A percentile compares a stretch with the other conserved stretches of the same genome.
Evolutionary conservation across 2,113 vertebrate species (phyloP).

Genomic region (Bubo bubo): DNA sequence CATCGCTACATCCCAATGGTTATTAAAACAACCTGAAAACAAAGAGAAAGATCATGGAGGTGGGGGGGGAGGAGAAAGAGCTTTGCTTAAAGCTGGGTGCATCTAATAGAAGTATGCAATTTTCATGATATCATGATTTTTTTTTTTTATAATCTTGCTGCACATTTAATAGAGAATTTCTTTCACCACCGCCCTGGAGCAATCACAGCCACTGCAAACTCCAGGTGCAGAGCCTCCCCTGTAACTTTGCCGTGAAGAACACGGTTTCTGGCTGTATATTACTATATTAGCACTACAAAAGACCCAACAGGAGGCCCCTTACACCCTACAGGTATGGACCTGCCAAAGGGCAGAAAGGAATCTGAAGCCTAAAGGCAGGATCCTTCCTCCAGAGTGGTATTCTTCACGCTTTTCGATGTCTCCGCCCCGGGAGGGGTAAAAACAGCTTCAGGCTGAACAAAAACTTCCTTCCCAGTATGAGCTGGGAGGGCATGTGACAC

Average conservation of each 20-base stretch:
- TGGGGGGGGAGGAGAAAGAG: background rate
- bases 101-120: background rate
- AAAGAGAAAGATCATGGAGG: background rate
- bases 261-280: accelerated
- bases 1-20: background rate
- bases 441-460: background rate
- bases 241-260: background rate
- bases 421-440: background rate
- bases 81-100: background rate
- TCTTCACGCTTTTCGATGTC: background rate
- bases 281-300: background rate
- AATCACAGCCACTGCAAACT: background rate
- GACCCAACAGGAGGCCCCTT: background rate
- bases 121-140: background rate
- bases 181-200: background rate
- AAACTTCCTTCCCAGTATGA: background rate
- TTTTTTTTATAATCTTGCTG: background rate
- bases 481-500: background rate
- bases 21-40: background rate
- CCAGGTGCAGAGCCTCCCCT: background rate
- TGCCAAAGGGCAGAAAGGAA: background rate
- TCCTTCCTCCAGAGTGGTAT: background rate
- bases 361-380: background rate
- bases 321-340: background rate
- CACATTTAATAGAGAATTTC: background rate